Evolutionary conservation across 2,113 vertebrate species (phyloP), one percentile per base, ranked within the genome.

Genomic region (Pristiophorus japonicus): DNA sequence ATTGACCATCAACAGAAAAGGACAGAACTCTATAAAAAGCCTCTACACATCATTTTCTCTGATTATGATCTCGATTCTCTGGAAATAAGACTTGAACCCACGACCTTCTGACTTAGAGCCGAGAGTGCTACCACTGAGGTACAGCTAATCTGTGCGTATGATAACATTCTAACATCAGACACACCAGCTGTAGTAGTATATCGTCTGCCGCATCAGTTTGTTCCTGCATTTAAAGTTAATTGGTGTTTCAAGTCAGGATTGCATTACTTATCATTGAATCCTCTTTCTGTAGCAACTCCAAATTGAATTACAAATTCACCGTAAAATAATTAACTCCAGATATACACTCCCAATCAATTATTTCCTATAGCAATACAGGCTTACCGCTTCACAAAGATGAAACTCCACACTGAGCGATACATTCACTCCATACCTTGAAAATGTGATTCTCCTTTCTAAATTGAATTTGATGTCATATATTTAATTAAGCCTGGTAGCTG

Each of bases 401-500:
- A 90, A 90, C 55, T 18, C 87, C 51, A 90, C 30, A n/a, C 3
- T 90, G 12, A 62, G 51, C 3, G 8, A 62, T 59, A 18, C 34
- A 62, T 62, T 90, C 51, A 90, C 51, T 90, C 55, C 30, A 62
- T 34, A 62, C 30, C 87, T 90, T 34, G 30, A 62, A 62, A 59
- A 30, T 59, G 55, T 90, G 34, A 90, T 62, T 16, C 4, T 55
- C 12, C 34, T 10, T 90, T 62, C 51, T 59, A 90, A 90, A 90
- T n/a, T 90, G 14, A 90, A 90, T 90, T 90, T 90, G 30, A 62
- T 90, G 11, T 90, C 62, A 59, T 90, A 59, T 62, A 90, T 90
- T 30, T 55, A 59, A 90, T 90, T 90, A 34, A 90, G 27, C 51
- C 87, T n/a, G 12, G 27, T n/a, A 45, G 55, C 47, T 62, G 11